phyloP scores from a whole-genome alignment of 1,140 invertebrate species.

The Cydia fagiglandana region DNA sequence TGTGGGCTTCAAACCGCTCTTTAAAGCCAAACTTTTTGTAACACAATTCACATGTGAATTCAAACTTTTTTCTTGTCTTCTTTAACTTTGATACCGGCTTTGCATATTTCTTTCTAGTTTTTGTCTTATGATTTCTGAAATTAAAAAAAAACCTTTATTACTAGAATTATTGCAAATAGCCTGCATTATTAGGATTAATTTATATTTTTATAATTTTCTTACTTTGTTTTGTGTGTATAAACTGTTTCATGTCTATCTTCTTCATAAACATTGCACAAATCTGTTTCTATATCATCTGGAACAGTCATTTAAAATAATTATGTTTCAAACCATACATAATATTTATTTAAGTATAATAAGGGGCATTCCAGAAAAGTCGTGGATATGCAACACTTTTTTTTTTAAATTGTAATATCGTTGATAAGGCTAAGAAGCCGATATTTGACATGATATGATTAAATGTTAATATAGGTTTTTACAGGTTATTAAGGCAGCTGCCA shows the following conservation, averaged over 20 bases:
- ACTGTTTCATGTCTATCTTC: background rate
- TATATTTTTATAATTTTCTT: background rate
- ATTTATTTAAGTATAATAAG: no score
- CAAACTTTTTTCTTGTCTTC: conserved; percentile 42
- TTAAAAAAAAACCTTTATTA: conserved; percentile 4
- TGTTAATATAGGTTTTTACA: no score
- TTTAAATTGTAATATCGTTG: no score
- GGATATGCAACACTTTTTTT: no score
- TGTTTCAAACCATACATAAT: background rate
- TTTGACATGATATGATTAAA: no score
- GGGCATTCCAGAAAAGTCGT: no score
- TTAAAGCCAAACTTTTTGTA: conserved; percentile 56
- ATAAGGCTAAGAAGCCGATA: no score
- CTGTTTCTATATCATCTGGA: background rate
- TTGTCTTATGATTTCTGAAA: conserved; percentile 38
- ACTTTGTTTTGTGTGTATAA: background rate
- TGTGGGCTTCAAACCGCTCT: conserved; percentile 58
- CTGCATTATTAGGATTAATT: background rate
- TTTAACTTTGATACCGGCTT: conserved; percentile 32
- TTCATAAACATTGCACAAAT: conserved; percentile 1
- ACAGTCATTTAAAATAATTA: background rate
- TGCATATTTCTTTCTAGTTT: conserved; percentile 35
- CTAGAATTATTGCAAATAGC: background rate
- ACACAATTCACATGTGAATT: conserved; percentile 58
- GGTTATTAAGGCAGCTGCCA: no score